Percentiles rank a stretch among this genome's conserved stretches.
Conservation (phyloP, 1,140 invertebrate genomes). For the Acromyrmex echinatior region DNA sequence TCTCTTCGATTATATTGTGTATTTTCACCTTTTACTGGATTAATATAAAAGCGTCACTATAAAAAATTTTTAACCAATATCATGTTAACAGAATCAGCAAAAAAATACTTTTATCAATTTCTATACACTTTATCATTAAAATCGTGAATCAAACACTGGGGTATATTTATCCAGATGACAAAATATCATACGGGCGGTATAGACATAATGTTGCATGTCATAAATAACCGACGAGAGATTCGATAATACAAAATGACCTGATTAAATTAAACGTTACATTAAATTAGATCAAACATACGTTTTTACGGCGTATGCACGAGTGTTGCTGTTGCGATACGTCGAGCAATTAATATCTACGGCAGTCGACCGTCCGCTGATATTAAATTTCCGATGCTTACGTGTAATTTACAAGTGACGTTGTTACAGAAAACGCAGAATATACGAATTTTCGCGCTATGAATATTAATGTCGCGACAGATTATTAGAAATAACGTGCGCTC, state of each 20-base stretch:
- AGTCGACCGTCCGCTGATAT: slow-evolving; percentile 45
- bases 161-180: slow-evolving; percentile 14
- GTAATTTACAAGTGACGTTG: slow-evolving; percentile 62
- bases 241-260: slow-evolving; percentile 23
- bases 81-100: not conserved
- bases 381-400: slow-evolving; percentile 61
- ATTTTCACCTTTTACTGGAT: not conserved
- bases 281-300: slow-evolving; percentile 52
- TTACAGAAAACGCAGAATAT: slow-evolving; percentile 59
- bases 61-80: not conserved
- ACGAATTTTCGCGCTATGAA: slow-evolving; percentile 63
- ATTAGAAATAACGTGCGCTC: slow-evolving; percentile 58
- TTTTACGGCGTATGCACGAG: slow-evolving; percentile 19
- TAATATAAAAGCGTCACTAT: not conserved
- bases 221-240: slow-evolving; percentile 40
- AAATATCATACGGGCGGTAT: not conserved
- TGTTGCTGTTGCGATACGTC: slow-evolving; percentile 38
- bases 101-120: slow-evolving; percentile 16
- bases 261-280: slow-evolving; percentile 54
- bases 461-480: slow-evolving; percentile 61
- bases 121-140: not conserved
- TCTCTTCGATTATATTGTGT: not conserved
- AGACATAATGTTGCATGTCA: slow-evolving; percentile 27
- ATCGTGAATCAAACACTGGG: not conserved
- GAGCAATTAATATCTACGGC: slow-evolving; percentile 51